Evolutionary conservation across 2,113 vertebrate genomes (phyloP).

Genomic region (Sinocyclocheilus maitianheensis): DNA sequence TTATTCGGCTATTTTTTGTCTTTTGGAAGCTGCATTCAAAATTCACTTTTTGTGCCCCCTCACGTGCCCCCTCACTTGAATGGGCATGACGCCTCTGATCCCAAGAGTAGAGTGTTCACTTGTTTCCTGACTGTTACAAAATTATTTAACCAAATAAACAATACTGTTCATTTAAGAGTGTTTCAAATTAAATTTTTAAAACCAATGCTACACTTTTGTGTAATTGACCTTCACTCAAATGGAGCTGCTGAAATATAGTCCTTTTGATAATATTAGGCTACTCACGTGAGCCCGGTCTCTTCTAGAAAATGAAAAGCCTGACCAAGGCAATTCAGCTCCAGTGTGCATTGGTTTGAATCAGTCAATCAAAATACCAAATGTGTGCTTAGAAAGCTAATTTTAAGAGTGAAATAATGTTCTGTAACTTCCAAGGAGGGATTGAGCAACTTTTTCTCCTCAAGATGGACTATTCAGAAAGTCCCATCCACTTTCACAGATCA

Average conservation of each 20-base stretch:
- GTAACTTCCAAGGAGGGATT: background rate
- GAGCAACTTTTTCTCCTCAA: background rate
- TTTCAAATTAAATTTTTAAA: background rate
- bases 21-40: too few species aligned
- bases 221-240: background rate
- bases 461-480: background rate
- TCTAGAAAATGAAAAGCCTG: background rate
- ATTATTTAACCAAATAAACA: background rate
- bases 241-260: background rate
- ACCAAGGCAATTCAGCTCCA: background rate
- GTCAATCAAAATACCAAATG: background rate
- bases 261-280: background rate
- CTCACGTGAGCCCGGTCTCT: background rate
- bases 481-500: constrained; percentile 17
- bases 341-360: background rate
- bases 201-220: background rate
- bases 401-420: constrained; percentile 7
- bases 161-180: background rate
- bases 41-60: too few species aligned
- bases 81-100: background rate
- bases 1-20: too few species aligned
- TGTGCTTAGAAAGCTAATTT: background rate
- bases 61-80: too few species aligned
- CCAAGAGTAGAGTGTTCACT: background rate
- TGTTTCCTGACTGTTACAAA: background rate